Evolutionary conservation across 2,888 invertebrate species (phyloP).

Genomic region (Agrotis ipsilon): DNA sequence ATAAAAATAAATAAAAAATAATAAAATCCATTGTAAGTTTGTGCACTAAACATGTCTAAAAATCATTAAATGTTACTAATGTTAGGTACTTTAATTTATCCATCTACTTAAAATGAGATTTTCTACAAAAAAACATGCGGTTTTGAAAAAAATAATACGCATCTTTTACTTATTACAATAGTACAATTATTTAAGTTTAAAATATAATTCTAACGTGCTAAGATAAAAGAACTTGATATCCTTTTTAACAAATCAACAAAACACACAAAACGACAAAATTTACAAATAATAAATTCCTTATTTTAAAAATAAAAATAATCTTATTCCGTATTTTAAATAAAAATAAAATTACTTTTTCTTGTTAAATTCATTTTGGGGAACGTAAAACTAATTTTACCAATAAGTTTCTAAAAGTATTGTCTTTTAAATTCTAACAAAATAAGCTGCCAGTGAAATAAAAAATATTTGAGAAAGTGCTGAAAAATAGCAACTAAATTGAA

Average conservation of each 20-base stretch:
- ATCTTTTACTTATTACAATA: slow-evolving; percentile 52
- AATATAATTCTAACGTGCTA: slow-evolving; percentile 37
- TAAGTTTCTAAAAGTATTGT: not conserved
- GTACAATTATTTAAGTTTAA: slow-evolving; percentile 51
- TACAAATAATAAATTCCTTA: slow-evolving; percentile 55
- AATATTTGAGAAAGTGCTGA: not conserved
- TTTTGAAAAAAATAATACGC: slow-evolving; percentile 58
- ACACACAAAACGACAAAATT: slow-evolving; percentile 53
- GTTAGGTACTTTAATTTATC: slow-evolving; percentile 52
- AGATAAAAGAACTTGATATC: slow-evolving; percentile 18
- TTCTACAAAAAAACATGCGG: slow-evolving; percentile 53
- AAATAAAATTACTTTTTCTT: slow-evolving; percentile 8
- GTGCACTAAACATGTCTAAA: slow-evolving; percentile 45
- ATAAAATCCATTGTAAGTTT: slow-evolving; percentile 1
- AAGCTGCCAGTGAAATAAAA: not conserved
- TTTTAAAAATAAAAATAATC: slow-evolving; percentile 22
- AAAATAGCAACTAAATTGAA: slow-evolving; percentile 5
- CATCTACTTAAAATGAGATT: slow-evolving; percentile 46
- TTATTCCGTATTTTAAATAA: slow-evolving; percentile 23
- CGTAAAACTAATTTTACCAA: not conserved
- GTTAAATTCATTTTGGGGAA: slow-evolving; percentile 15
- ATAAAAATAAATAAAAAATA: not conserved
- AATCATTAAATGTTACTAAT: slow-evolving; percentile 26
- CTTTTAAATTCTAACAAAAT: not conserved
- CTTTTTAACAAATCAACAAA: slow-evolving; percentile 48